phyloP scores from a whole-genome alignment of 2,113 vertebrate species.

The Triplophysa rosa region DNA sequence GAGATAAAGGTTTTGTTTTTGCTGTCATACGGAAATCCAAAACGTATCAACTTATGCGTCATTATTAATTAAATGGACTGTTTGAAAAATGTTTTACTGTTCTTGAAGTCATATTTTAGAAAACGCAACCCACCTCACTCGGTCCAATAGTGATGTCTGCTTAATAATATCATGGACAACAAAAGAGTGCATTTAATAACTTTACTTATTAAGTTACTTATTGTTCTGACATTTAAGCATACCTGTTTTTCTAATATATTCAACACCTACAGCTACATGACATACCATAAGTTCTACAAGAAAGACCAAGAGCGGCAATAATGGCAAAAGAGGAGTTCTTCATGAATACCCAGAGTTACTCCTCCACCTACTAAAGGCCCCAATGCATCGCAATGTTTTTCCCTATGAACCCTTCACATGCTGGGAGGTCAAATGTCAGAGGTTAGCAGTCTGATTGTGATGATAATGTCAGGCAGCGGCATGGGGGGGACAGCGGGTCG shows the following conservation, averaged over 20 bases:
- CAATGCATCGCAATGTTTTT: conserved; percentile 56
- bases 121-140: background rate
- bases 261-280: background rate
- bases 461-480: conserved; percentile 78
- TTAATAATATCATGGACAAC: background rate
- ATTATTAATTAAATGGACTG: background rate
- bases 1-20: background rate
- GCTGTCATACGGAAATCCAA: background rate
- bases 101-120: background rate
- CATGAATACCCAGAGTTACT: conserved; percentile 58
- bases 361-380: conserved; percentile 53
- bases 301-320: conserved; percentile 11
- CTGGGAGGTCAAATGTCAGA: conserved; percentile 78
- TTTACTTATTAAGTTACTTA: background rate
- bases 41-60: background rate
- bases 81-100: background rate
- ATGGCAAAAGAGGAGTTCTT: conserved; percentile 43
- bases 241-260: background rate
- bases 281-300: background rate
- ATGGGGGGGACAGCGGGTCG: conserved; percentile 34
- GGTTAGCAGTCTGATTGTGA: conserved; percentile 79
- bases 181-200: background rate
- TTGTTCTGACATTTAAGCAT: background rate
- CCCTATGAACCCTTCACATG: conserved; percentile 54
- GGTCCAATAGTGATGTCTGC: background rate